These are phyloP conservation scores for Poeciliopsis presidionis DNA, from an alignment of 2,797 vertebrate species.

Conservation along the genomic window DNA sequence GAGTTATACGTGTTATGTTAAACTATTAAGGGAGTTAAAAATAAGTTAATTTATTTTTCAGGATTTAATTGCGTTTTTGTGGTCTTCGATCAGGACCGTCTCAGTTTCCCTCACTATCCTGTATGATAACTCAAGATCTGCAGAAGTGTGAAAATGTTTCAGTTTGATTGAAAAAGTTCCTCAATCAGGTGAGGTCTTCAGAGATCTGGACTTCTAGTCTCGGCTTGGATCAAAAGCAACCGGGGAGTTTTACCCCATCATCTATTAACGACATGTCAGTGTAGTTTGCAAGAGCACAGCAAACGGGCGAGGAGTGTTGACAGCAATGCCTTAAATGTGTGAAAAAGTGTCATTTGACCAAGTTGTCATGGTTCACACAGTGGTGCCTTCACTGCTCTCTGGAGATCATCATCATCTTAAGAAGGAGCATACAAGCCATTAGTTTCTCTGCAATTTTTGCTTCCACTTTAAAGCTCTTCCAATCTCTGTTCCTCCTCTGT, in stretches of 20 bases:
- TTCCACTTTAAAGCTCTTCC: conserved; percentile 21
- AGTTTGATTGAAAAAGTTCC: background rate
- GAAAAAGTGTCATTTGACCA: conserved; percentile 19
- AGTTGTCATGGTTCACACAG: background rate
- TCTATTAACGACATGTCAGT: conserved; percentile 49
- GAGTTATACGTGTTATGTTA: background rate
- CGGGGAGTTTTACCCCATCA: too few relatives aligned
- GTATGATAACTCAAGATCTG: background rate
- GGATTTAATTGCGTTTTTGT: background rate
- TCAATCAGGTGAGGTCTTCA: background rate
- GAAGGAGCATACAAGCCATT: background rate
- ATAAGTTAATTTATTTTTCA: background rate
- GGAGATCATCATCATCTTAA: background rate
- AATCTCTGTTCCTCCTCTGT: background rate
- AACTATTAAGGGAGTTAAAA: background rate
- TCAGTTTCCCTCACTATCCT: background rate
- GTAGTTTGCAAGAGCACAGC: conserved; percentile 27
- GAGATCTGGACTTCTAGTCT: background rate
- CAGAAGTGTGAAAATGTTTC: background rate
- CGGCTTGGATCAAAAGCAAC: too few relatives aligned
- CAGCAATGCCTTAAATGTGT: conserved; percentile 39
- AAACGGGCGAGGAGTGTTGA: conserved; percentile 47
- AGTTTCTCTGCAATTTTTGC: background rate
- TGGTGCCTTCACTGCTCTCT: background rate
- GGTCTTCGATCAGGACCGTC: background rate